A percentile compares a stretch with the other conserved stretches of the same genome.
phyloP scores from a whole-genome alignment of 35 echinoderm and acorn worm species.

The Heliocidaris tuberculata region DNA sequence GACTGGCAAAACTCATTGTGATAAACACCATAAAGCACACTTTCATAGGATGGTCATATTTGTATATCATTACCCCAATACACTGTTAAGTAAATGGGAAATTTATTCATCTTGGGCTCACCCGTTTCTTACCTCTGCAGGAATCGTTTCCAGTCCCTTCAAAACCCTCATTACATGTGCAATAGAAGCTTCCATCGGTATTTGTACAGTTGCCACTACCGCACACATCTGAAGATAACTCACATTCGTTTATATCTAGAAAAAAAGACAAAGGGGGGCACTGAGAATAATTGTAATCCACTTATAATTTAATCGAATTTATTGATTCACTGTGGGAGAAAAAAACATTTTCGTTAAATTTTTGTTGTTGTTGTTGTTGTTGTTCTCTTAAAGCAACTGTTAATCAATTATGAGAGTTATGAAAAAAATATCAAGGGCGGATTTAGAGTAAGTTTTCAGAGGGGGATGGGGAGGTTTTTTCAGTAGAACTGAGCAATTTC shows the following conservation, averaged over 20 bases:
- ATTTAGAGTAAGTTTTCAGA: no score
- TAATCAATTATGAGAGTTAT: background rate
- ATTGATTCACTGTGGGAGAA: no score
- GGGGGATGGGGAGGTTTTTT: no score
- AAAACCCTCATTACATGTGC: slow-evolving; percentile 15
- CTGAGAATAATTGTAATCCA: background rate
- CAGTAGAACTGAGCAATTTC: no score
- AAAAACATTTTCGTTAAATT: background rate
- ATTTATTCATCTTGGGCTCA: no score
- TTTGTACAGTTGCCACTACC: background rate
- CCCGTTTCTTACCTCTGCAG: background rate
- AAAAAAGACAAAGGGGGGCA: background rate
- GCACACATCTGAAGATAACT: background rate
- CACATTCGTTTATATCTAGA: background rate
- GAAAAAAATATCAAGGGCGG: background rate
- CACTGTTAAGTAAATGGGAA: no score
- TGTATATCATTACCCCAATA: no score
- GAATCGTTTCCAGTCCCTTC: background rate
- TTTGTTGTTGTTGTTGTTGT: no score
- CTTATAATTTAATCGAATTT: background rate
- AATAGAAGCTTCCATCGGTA: background rate
- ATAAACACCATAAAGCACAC: no score
- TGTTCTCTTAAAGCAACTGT: no score
- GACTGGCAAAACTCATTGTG: no score
- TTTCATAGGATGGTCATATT: no score